phyloP scores from a whole-genome alignment of 2,888 invertebrate genomes.

The Conchocele bisecta region DNA sequence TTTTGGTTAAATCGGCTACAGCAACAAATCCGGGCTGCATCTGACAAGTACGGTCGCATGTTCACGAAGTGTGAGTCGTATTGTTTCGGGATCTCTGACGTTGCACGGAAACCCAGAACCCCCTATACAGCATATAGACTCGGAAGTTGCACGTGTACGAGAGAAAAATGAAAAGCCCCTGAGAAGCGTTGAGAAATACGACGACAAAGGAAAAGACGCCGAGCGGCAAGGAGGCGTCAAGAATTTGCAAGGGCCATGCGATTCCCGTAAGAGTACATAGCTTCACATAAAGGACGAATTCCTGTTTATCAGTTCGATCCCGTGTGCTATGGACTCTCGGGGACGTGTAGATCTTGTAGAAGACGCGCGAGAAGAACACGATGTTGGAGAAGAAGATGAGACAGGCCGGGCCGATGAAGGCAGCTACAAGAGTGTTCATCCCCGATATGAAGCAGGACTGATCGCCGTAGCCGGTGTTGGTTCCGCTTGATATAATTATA shows the following conservation, averaged over 20 bases:
- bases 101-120: no score
- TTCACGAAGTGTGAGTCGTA: no score
- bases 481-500: not conserved
- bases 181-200: conserved; percentile 59
- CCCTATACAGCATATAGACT: no score
- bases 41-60: no score
- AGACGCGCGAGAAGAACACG: conserved; percentile 54
- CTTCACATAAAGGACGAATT: conserved; percentile 61
- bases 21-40: no score
- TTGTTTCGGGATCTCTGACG: no score
- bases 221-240: conserved; percentile 60
- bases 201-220: conserved; percentile 58
- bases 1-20: no score
- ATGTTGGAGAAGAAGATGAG: conserved; percentile 55
- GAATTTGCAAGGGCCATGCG: conserved; percentile 65
- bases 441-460: conserved; percentile 37
- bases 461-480: conserved; percentile 46
- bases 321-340: conserved; percentile 27
- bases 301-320: conserved; percentile 32
- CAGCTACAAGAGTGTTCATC: conserved; percentile 17
- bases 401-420: conserved; percentile 59
- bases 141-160: conserved; percentile 64
- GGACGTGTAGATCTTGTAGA: conserved; percentile 47
- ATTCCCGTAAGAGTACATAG: conserved; percentile 68
- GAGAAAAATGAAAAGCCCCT: conserved; percentile 67